Percentiles rank a stretch among this genome's conserved stretches.
phyloP scores from a whole-genome alignment of 1,140 invertebrate species.

The Papilio machaon region DNA sequence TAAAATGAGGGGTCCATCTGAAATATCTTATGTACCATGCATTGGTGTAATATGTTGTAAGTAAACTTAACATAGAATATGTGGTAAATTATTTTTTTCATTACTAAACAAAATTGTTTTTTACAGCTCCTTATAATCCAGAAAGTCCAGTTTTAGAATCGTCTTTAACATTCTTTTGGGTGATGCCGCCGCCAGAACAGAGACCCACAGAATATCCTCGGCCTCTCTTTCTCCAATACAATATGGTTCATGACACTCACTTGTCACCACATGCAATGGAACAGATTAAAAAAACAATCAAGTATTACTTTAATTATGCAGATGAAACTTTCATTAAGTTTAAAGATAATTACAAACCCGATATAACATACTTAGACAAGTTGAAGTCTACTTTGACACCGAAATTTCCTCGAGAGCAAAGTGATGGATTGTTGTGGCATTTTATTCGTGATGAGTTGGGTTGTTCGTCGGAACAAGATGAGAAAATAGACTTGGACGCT shows the following conservation, averaged over 20 bases:
- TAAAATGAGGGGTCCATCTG: conserved; percentile 94
- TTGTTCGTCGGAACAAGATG: conserved; percentile 81
- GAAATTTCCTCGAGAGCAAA: conserved; percentile 86
- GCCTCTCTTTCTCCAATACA: conserved; percentile 94
- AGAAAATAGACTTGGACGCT: conserved; percentile 81
- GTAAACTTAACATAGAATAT: conserved; percentile 43
- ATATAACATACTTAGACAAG: conserved; percentile 90
- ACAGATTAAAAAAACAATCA: conserved; percentile 93
- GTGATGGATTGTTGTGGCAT: conserved; percentile 85
- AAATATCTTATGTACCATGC: conserved; percentile 95
- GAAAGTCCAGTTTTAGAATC: conserved; percentile 90
- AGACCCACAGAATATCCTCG: conserved; percentile 94
- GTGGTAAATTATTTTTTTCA: too few species aligned
- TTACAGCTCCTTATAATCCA: conserved; percentile 91
- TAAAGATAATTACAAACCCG: conserved; percentile 87
- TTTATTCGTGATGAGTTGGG: conserved; percentile 83
- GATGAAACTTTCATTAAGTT: conserved; percentile 91
- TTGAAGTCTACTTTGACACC: conserved; percentile 86
- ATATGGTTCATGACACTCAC: conserved; percentile 90
- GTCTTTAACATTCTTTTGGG: conserved; percentile 95
- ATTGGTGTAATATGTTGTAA: conserved; percentile 95
- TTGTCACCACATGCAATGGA: conserved; percentile 91
- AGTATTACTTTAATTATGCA: conserved; percentile 88
- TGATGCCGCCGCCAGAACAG: conserved; percentile 95
- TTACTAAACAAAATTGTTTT: conserved; percentile 49